Evolutionary conservation across 2,113 vertebrate genomes (phyloP).

Genomic region (Lathamus discolor): DNA sequence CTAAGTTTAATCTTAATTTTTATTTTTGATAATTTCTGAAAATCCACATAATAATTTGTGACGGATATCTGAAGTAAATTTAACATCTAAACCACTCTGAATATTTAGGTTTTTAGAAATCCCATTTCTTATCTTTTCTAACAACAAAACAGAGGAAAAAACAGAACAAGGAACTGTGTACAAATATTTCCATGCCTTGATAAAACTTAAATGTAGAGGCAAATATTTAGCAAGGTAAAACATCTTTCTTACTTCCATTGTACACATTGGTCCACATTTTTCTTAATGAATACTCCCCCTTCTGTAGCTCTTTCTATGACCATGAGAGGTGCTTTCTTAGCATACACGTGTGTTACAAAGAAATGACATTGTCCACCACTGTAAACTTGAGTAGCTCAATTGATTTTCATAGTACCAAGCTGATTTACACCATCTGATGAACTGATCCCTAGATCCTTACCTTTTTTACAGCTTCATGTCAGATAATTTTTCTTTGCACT

Average conservation of each 20-base stretch:
- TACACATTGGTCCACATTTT: not conserved
- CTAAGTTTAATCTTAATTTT: not conserved
- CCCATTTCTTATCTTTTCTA: not conserved
- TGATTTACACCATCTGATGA: not conserved
- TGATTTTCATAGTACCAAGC: not conserved
- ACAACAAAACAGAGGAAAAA: not conserved
- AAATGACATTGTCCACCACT: not conserved
- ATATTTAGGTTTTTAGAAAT: not conserved
- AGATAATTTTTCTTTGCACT: not conserved
- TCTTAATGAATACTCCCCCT: not conserved
- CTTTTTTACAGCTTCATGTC: not conserved
- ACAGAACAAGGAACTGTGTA: not conserved
- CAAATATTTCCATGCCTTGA: not conserved
- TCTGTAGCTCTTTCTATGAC: not conserved
- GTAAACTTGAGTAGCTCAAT: not conserved
- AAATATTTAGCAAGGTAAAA: not conserved
- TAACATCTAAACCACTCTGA: not conserved
- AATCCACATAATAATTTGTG: not conserved
- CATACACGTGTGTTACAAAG: not conserved
- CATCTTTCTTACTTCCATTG: not conserved
- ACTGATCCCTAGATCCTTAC: not conserved
- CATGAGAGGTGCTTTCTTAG: not conserved
- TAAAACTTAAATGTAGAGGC: not conserved
- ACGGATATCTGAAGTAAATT: not conserved
- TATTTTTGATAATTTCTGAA: not conserved